Percentiles rank a stretch among this genome's conserved stretches.
Evolutionary conservation across 2,113 vertebrate genomes (phyloP).

Genomic region (Pyxicephalus adspersus): DNA sequence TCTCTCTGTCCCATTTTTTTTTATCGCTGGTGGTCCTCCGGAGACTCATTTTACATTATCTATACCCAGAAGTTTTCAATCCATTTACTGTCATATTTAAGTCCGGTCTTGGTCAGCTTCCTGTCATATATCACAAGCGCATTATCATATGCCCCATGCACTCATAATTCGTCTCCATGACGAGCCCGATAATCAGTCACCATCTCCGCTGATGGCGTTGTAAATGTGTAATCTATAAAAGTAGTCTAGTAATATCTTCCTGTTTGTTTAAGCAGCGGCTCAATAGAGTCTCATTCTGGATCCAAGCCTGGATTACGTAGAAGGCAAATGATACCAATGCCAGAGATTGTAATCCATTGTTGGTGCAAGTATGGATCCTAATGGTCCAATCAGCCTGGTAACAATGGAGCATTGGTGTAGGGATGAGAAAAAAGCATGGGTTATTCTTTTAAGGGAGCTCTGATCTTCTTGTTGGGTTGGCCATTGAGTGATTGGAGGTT

Average conservation of each 20-base stretch:
- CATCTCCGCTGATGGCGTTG: neutral
- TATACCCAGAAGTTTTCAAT: neutral
- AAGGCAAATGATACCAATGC: neutral
- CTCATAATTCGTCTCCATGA: neutral
- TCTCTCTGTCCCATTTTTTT: neutral
- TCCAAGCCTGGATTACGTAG: neutral
- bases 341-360: neutral
- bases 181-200: neutral
- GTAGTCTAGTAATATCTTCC: conserved; percentile 1
- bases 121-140: conserved; percentile 1
- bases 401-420: no score
- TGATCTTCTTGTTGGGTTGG: no score
- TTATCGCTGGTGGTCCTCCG: neutral
- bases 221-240: neutral
- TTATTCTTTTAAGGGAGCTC: no score
- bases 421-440: no score
- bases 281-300: neutral
- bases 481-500: no score
- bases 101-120: neutral
- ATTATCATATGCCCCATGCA: neutral
- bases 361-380: no score
- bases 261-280: neutral
- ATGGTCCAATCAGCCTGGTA: no score
- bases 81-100: conserved; percentile 13
- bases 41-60: conserved; percentile 18